Evolutionary conservation across 2,797 vertebrate species (phyloP), one percentile per base, ranked within the genome.

Genomic region (Bryconaethiops microstoma): DNA sequence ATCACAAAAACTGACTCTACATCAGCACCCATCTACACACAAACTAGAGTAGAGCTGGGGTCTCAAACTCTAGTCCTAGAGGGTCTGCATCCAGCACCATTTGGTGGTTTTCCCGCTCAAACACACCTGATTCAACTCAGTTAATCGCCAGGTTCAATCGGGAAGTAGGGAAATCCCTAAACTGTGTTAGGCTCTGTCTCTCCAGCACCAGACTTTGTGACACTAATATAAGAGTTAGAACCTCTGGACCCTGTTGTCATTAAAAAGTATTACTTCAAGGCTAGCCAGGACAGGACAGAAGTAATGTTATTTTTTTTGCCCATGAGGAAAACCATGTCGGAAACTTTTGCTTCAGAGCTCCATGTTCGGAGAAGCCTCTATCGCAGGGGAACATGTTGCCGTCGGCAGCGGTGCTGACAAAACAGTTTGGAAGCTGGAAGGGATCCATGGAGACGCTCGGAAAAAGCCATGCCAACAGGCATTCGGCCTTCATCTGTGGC

Each of bases 341-440:
- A 78, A 74, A 74, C 52, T 68, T 52, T 35, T 62, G 57, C 60
- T 80, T 78, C 76, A 48, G 57, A 71, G 64, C 59, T 50, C 9
- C 48, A 55, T 69, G 8, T 68, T 55, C 74, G 21, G 45, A 78
- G 71, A 57, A 39, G 74, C 54, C 25, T 55, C 52, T 55, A 40
- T 48, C 40, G 35, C 67, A 76, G 68, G 64, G 64, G 67, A 87
- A 87, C 83, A 87, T 87, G 85, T 87, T 88, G 87, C 86, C 90
- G 91, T 89, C 90, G 75, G 40, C 86, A 91, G 90, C 88, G 87
- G 82, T 52, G 84, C 87, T 92, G 93, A 92, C 91, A 93, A 92
- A 91, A 92, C 92, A 92, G 88, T 89, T 88, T 88, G 86, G 86
- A 83, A 89, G 89, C 84, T 89, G 89, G 87, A 86, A 91, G 86